Percentiles rank a stretch among this genome's conserved stretches.
Conservation (phyloP, 1,140 invertebrate genomes). For the Drosophila malerkotliana region DNA sequence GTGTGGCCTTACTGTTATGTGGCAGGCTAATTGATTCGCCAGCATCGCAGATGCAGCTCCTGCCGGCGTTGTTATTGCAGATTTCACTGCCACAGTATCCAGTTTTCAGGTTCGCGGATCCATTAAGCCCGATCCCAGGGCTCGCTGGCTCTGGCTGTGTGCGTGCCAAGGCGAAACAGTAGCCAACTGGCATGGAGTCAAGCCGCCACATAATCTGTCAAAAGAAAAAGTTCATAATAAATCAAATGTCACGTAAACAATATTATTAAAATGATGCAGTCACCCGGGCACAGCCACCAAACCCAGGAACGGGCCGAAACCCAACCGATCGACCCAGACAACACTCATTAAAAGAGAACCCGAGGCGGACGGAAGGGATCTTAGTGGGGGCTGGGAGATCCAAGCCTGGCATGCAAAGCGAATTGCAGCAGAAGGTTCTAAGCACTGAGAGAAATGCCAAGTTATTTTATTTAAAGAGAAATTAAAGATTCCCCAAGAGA, state of each 20-base stretch:
- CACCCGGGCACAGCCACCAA: conserved; percentile 30
- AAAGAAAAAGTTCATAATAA: conserved; percentile 82
- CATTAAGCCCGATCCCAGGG: conserved; percentile 50
- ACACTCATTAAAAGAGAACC: conserved; percentile 68
- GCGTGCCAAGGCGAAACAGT: conserved; percentile 59
- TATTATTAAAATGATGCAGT: conserved; percentile 81
- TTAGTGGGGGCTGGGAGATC: conserved; percentile 3
- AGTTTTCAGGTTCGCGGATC: conserved; percentile 29
- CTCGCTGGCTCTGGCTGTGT: conserved; percentile 21
- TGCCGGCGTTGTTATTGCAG: conserved; percentile 7
- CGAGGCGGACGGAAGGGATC: conserved; percentile 40
- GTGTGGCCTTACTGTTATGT: conserved; percentile 42
- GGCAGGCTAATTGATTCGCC: conserved; percentile 63
- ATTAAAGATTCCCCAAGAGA: neutral
- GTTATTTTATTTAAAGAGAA: neutral
- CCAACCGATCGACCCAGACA: conserved; percentile 38
- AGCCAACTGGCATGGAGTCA: conserved; percentile 63
- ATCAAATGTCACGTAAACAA: conserved; percentile 83
- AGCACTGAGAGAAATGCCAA: conserved; percentile 2
- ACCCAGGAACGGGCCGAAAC: neutral
- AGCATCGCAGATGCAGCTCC: conserved; percentile 31
- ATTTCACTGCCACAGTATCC: conserved; percentile 28
- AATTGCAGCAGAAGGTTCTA: conserved; percentile 27
- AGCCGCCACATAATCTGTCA: conserved; percentile 81
- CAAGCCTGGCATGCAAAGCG: conserved; percentile 57